Percentiles rank a stretch among this genome's conserved stretches.
These are phyloP conservation scores for Drosophila subsilvestris DNA, from an alignment of 2,888 invertebrate genomes.

Conservation along the genomic window DNA sequence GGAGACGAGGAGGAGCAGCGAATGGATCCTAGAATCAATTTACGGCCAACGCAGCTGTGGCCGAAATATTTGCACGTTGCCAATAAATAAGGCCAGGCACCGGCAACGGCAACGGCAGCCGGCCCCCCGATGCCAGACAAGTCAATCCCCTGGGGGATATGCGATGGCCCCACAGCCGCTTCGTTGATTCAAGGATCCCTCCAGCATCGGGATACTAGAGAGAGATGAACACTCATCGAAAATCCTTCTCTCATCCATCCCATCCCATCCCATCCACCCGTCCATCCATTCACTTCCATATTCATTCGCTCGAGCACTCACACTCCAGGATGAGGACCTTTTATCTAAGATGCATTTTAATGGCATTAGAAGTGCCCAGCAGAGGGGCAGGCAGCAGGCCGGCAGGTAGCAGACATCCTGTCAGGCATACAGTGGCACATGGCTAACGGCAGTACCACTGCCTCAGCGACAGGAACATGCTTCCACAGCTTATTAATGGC, in stretches of 20 bases:
- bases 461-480: slow-evolving; percentile 59
- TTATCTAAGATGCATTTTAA: slow-evolving; percentile 13
- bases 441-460: slow-evolving; percentile 42
- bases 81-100: slow-evolving; percentile 16
- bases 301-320: neutral
- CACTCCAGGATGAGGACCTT: neutral
- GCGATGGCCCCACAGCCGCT: neutral
- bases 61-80: slow-evolving; percentile 34
- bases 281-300: neutral
- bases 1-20: neutral
- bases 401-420: neutral
- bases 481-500: slow-evolving; percentile 65
- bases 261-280: neutral
- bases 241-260: neutral
- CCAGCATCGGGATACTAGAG: neutral
- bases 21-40: slow-evolving; percentile 18
- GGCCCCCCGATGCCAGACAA: neutral
- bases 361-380: slow-evolving; percentile 12
- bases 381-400: neutral
- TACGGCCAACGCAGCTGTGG: slow-evolving; percentile 29
- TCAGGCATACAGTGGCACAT: slow-evolving; percentile 12
- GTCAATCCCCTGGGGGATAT: neutral
- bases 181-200: neutral
- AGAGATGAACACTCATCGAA: neutral
- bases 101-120: too few relatives aligned